Evolutionary conservation across 2,113 vertebrate species (phyloP).

Genomic region (Ceyx margarethae): DNA sequence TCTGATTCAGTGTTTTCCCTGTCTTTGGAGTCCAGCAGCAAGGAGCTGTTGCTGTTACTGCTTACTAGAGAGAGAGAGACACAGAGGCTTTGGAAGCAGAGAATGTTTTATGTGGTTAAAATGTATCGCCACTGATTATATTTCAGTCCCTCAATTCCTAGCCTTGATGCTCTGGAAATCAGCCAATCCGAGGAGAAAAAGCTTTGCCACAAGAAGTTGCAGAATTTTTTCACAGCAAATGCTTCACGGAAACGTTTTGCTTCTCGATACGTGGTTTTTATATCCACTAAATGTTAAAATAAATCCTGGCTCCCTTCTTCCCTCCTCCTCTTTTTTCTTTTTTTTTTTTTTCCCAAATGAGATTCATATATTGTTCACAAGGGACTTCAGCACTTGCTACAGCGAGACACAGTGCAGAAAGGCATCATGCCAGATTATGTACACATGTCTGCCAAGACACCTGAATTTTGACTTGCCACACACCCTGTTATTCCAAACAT

Average conservation of each 20-base stretch:
- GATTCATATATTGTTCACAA: conserved; percentile 36
- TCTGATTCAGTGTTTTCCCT: conserved; percentile 27
- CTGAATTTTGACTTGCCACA: conserved; percentile 56
- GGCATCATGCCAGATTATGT: conserved; percentile 8
- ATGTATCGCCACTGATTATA: conserved; percentile 70
- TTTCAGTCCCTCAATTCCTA: conserved; percentile 72
- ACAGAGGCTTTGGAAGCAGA: conserved; percentile 63
- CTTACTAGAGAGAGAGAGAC: conserved; percentile 36
- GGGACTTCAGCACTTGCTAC: conserved; percentile 43
- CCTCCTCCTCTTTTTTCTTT: conserved; percentile 23
- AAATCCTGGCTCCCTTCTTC: conserved; percentile 13
- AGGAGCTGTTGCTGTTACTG: conserved; percentile 66
- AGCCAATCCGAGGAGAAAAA: conserved; percentile 68
- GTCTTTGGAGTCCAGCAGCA: conserved; percentile 55
- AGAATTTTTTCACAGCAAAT: conserved; percentile 51
- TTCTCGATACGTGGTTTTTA: conserved; percentile 17
- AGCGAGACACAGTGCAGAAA: conserved; percentile 49
- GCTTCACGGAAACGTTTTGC: conserved; percentile 36
- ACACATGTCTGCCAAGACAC: conserved; percentile 43
- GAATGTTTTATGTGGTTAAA: conserved; percentile 70
- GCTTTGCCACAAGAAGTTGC: conserved; percentile 46
- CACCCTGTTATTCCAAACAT: conserved; percentile 46
- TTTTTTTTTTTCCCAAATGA: not conserved
- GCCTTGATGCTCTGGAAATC: conserved; percentile 73
- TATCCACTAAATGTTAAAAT: conserved; percentile 44